Evolutionary conservation across 1,140 invertebrate species (phyloP), one percentile per base, ranked within the genome.

Genomic region (Calliphora vicina): DNA sequence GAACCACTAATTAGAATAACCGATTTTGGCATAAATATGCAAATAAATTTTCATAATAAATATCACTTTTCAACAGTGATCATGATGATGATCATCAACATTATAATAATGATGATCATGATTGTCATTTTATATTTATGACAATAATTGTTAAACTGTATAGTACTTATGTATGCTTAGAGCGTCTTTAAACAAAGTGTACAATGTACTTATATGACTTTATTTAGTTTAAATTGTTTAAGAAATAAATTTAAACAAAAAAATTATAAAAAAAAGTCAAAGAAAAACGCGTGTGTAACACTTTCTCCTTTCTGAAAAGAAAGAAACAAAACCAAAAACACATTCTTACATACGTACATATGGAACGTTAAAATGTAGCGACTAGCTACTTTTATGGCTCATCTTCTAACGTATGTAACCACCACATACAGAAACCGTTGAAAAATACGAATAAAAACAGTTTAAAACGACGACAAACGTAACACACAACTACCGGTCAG

Each of bases 261-360:
- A 67, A 67, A 67, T 67, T 23, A 67, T 67, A 10, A 9, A 67
- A 23, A 67, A 67, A 35, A 35, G 35, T 35, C 10, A 35, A 35
- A 35, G 35, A 35, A 35, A 35, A 67, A 67, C 61, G n/a, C 61
- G 61, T 67, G 61, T 67, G 61, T 67, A 67, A 67, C 61, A 67
- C 61, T 67, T 67, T 67, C 61, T 67, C 61, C 20, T 67, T 23
- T 67, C 61, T 67, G 6, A 50, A 67, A 20, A 20, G 23, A 67
- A 67, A 67, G 35, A 35, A 35, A 35, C 35, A 35, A n/a, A n/a
- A 10, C 10, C 35, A 50, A 50, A 13, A 50, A 50, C 45, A 50
- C 35, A 35, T 35, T 35, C 35, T 35, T 1, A 35, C n/a, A 35
- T 35, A 10, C 6, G 10, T 35, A 35, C 35, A 35, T 35, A 35